Evolutionary conservation across 30 jellyfish, hydroid and myxozoan genomes (phyloP), one percentile per base, ranked within the genome.

Genomic region (Cassiopea andromeda): DNA sequence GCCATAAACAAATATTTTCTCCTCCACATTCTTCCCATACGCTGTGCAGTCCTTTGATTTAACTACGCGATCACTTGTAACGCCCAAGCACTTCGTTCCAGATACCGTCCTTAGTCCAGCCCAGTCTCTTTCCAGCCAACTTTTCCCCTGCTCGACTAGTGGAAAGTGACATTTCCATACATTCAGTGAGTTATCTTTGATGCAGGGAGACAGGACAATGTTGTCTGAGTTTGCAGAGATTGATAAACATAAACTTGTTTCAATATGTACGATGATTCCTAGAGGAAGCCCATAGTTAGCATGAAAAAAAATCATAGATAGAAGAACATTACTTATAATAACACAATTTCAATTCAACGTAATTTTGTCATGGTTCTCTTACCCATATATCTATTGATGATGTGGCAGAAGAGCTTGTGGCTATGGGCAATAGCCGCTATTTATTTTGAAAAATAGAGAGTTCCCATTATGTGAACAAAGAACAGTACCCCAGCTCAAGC

Each of bases 111-210:
- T 73, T 43, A 84, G 44, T 46, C 92, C 92, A 3, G 92, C 92
- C 92, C 92, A 84, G 73, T 75, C 92, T 8, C 78, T 48, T 73
- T 84, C 92, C 19, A 84, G 69, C 92, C 92, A 84, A 13, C 69
- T 48, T 47, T 61, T 84, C 27, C 92, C 92, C 48, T 75, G 78
- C 70, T 71, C 72, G 9, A 72, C 86, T 4, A 14, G 74, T 10
- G 92, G 92, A 73, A 84, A 84, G 57, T 84, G 86, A 46, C 92
- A 84, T 58, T 84, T 84, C 92, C 92, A 84, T 7, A 84, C 86
- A 61, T 84, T 84, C n/a, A 43, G 1, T 45, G 86, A 73, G 58
- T 73, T 54, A 80, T 73, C 68, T 27, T 43, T 70, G 27, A 72
- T 57, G 80, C 92, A 84, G 4, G 86, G n/a, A 15, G 92, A 69